Evolutionary conservation across 92 coral and sea anemone genomes (phyloP), one percentile per base, ranked within the genome.

Genomic region (Diadumene lineata): DNA sequence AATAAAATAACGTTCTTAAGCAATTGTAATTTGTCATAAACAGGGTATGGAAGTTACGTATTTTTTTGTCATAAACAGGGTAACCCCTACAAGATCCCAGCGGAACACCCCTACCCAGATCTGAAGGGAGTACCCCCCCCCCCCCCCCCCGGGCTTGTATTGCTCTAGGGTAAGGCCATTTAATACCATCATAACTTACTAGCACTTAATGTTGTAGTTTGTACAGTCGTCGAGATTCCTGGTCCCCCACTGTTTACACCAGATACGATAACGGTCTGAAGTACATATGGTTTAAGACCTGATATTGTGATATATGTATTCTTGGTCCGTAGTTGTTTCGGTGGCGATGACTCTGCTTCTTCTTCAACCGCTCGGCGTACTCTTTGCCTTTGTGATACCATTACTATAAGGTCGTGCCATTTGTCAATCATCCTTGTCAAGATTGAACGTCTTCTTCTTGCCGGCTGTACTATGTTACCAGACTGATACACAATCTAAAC

Each of bases 201-300:
- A n/a, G n/a, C n/a, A n/a, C n/a, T n/a, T n/a, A n/a, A n/a, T n/a
- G n/a, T n/a, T n/a, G 6, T 38, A 4, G 48, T 6, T 6, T 10
- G 2, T 0, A 2, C 66, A 6, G 0, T 1, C 0, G 25, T 43
- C 17, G 56, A 0, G 0, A 73, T 73, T 15, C 90, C 86, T 9
- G 23, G 10, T 25, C 92, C 92, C 1, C 71, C 88, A 53, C 71
- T 78, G 73, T 82, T 87, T 17, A 77, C 85, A 7, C 73, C 92
- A 7, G 7, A 29, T 11, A 87, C 79, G 0, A 9, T 15, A 58
- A 87, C 6, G 11, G 11, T 24, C 58, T 82, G 82, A 11, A 6
- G 1, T 38, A 74, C 77, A 71, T 56, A 78, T 10, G 92, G 74
- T 15, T 25, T 18, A 0, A 87, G 84, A 15, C 79, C 88, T 6